Conservation (phyloP, 2,888 invertebrate species). For the Pollenia angustigena region DNA sequence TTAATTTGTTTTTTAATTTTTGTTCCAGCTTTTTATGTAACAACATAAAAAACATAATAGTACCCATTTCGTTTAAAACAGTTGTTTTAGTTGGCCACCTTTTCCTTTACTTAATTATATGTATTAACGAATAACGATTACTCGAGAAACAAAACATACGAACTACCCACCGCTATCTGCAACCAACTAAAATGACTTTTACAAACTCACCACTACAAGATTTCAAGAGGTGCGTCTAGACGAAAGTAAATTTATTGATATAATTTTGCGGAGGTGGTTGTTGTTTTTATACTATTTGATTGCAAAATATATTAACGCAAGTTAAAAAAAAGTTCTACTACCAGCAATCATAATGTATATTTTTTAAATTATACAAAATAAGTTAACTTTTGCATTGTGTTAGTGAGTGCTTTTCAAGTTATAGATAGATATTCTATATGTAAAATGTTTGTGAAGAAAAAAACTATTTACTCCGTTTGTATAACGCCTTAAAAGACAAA, state of each 20-base stretch:
- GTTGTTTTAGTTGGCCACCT: background rate
- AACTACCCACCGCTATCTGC: constrained; percentile 1
- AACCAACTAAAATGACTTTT: constrained; percentile 40
- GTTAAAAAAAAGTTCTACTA: constrained; percentile 1
- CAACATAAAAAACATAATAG: no score
- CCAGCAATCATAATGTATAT: background rate
- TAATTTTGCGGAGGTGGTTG: constrained; percentile 69
- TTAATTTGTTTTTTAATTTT: no score
- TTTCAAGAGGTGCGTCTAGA: constrained; percentile 63
- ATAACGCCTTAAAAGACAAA: constrained; percentile 56
- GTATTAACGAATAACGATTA: constrained; percentile 21
- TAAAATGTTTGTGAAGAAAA: constrained; percentile 22
- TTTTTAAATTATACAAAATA: constrained; percentile 7
- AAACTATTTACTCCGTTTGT: constrained; percentile 8
- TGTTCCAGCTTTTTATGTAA: no score
- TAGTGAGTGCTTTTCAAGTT: background rate
- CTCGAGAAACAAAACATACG: background rate
- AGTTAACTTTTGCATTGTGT: constrained; percentile 12
- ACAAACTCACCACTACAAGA: constrained; percentile 48
- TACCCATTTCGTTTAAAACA: background rate
- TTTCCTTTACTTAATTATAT: background rate
- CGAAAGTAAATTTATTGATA: constrained; percentile 64
- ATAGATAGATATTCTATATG: background rate
- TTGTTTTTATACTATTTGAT: constrained; percentile 61
- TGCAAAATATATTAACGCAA: constrained; percentile 62